phyloP scores from a whole-genome alignment of 2,888 invertebrate genomes.

The Epistrophe grossulariae region DNA sequence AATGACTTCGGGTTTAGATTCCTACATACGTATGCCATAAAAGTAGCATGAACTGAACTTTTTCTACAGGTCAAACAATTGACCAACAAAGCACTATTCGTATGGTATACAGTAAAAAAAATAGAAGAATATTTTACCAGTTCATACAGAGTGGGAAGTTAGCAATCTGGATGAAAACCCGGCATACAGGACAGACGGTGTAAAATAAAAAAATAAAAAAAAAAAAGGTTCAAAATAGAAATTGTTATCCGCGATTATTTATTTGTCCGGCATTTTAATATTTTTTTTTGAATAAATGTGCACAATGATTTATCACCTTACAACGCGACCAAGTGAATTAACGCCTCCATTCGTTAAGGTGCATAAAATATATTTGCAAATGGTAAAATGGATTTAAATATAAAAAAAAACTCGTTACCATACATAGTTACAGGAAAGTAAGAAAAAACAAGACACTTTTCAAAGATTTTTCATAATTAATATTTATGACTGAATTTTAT shows the following conservation, averaged over 20 bases:
- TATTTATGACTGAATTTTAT: no score
- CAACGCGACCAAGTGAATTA: constrained; percentile 45
- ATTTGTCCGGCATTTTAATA: constrained; percentile 39
- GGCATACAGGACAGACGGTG: neutral
- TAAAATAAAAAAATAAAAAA: no score
- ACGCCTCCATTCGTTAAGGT: constrained; percentile 29
- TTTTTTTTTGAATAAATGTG: constrained; percentile 6
- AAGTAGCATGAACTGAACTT: neutral
- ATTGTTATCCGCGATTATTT: constrained; percentile 57
- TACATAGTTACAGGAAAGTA: neutral
- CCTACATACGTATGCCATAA: neutral
- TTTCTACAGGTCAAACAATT: constrained; percentile 24
- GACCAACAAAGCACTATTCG: constrained; percentile 26
- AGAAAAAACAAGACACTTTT: neutral
- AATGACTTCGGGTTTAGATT: constrained; percentile 2
- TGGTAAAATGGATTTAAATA: constrained; percentile 5
- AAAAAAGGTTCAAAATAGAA: constrained; percentile 30
- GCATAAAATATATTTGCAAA: constrained; percentile 25
- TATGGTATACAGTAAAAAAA: neutral
- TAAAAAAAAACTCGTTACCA: neutral
- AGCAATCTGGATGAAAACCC: constrained; percentile 25
- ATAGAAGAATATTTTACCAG: neutral
- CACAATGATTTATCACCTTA: constrained; percentile 47
- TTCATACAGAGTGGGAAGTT: neutral
- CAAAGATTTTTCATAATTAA: no score